Conservation (phyloP, 2,113 vertebrate species). For the Lampris incognitus region DNA sequence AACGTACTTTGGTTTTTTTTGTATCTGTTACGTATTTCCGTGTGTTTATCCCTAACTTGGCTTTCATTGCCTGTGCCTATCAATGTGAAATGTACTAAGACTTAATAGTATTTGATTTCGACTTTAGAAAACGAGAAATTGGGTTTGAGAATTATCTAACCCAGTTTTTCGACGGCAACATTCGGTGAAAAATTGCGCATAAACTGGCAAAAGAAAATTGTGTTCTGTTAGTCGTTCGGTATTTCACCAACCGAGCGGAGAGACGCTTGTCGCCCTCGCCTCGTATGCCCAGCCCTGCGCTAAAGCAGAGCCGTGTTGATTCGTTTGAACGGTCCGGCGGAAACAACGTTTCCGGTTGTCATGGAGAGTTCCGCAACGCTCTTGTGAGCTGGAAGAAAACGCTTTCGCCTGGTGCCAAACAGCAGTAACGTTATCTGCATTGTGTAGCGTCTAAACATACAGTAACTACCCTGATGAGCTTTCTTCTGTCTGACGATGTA, state of each 20-base stretch:
- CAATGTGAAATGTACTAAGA: no score
- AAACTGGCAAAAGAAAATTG: no score
- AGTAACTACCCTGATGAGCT: not conserved
- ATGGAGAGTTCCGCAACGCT: not conserved
- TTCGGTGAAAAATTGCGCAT: no score
- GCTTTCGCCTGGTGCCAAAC: not conserved
- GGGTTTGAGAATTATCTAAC: no score
- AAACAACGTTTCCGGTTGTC: conserved; percentile 9
- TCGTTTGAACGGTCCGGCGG: not conserved
- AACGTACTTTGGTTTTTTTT: no score
- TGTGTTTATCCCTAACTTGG: no score
- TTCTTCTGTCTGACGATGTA: conserved; percentile 41
- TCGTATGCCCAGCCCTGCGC: not conserved
- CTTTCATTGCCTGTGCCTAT: no score
- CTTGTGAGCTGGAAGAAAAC: not conserved
- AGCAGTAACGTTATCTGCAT: no score
- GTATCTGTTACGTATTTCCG: no score
- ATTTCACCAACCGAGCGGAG: not conserved
- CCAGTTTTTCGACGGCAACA: no score
- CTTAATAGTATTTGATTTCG: no score
- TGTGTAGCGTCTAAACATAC: not conserved
- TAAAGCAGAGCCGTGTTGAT: not conserved
- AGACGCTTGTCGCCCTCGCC: conserved; percentile 1
- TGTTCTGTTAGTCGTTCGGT: not conserved
- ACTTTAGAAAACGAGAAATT: no score